A percentile compares a stretch with the other conserved stretches of the same genome.
phyloP scores from a whole-genome alignment of 2,797 vertebrate species.

The Podarcis siculus region DNA sequence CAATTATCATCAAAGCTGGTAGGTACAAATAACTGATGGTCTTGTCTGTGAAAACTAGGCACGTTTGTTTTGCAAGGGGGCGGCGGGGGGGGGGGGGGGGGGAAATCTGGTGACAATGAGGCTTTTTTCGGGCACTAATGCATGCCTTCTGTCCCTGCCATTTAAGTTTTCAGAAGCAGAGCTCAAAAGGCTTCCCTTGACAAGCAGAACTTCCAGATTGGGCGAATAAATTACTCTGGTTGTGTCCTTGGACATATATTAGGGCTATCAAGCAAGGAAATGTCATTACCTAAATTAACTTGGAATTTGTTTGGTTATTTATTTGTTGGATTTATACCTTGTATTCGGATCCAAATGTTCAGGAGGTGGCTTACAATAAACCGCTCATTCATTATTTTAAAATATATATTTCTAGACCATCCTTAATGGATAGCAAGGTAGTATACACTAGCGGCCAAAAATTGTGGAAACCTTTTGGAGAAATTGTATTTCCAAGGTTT shows the following conservation, averaged over 20 bases:
- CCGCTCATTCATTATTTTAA: neutral
- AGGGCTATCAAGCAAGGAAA: neutral
- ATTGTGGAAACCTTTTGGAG: no score
- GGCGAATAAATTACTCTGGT: neutral
- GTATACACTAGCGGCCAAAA: no score
- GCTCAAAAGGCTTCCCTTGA: constrained; percentile 19
- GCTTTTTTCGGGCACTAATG: neutral
- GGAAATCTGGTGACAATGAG: constrained; percentile 29
- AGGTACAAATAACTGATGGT: constrained; percentile 59
- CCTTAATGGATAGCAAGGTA: neutral
- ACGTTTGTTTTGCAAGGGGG: neutral
- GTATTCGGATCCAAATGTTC: no score
- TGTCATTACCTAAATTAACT: neutral
- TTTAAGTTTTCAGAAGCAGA: constrained; percentile 43
- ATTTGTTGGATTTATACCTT: no score
- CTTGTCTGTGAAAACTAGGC: constrained; percentile 38
- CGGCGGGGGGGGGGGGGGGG: no score
- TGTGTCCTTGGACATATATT: neutral
- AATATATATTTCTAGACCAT: neutral
- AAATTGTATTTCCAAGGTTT: no score
- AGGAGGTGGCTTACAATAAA: no score
- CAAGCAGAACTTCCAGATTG: constrained; percentile 32
- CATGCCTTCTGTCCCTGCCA: neutral
- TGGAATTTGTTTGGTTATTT: neutral
- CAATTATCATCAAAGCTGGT: constrained; percentile 67